Evolutionary conservation across 1,140 invertebrate genomes (phyloP).

Genomic region (Leucophenga varia): DNA sequence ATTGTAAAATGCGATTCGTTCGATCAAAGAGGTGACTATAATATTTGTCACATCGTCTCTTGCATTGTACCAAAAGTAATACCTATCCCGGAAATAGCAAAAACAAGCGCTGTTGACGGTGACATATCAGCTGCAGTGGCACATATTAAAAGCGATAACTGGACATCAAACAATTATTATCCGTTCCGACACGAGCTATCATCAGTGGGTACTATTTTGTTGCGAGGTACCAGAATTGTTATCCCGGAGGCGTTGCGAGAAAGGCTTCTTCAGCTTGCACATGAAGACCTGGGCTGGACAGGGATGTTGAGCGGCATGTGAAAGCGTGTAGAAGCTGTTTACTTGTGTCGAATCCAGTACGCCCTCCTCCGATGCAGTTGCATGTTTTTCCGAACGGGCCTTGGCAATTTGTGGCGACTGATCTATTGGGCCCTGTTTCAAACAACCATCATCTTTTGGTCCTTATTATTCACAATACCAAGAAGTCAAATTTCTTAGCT

Average conservation of each 20-base stretch:
- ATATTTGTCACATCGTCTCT: not conserved
- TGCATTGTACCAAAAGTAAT: not conserved
- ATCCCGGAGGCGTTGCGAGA: too few species aligned
- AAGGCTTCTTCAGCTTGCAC: too few species aligned
- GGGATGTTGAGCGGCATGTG: too few species aligned
- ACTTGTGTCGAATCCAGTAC: too few species aligned
- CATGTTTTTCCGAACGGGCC: too few species aligned
- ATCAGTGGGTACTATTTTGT: conserved; percentile 11
- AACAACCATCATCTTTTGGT: too few species aligned
- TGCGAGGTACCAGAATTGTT: not conserved
- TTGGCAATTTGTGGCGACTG: too few species aligned
- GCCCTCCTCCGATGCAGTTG: too few species aligned
- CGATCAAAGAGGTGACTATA: not conserved
- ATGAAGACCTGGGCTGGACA: conserved; percentile 2
- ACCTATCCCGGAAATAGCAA: conserved; percentile 1
- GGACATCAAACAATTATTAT: not conserved
- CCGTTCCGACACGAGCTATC: conserved; percentile 10
- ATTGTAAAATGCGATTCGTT: not conserved
- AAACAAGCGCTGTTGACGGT: not conserved
- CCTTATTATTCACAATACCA: too few species aligned
- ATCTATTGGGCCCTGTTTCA: too few species aligned
- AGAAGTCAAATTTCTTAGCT: too few species aligned
- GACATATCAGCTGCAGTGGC: not conserved
- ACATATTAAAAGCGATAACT: not conserved
- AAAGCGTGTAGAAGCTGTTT: too few species aligned